phyloP scores from a whole-genome alignment of 1,140 invertebrate genomes.

The Patella vulgata region DNA sequence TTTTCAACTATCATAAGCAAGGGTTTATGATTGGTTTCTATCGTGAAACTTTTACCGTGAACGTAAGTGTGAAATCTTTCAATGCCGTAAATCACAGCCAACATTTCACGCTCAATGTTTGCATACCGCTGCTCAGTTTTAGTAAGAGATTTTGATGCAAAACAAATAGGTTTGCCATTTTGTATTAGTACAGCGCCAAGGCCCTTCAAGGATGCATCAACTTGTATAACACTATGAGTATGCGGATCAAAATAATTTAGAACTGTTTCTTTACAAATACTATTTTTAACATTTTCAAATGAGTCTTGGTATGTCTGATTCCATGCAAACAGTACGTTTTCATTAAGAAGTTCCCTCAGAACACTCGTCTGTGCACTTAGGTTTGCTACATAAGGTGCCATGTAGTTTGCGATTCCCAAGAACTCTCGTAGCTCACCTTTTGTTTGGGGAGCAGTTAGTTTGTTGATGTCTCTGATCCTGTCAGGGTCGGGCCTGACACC shows the following conservation, averaged over 20 bases:
- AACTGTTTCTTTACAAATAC: slow-evolving; percentile 4
- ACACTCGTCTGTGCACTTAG: slow-evolving; percentile 5
- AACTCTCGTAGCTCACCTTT: slow-evolving; percentile 31
- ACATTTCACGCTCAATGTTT: slow-evolving; percentile 8
- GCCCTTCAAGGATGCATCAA: slow-evolving; percentile 45
- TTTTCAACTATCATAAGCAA: slow-evolving; percentile 22
- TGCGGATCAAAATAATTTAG: slow-evolving; percentile 20
- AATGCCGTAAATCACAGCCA: slow-evolving; percentile 10
- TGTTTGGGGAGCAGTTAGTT: slow-evolving; percentile 49
- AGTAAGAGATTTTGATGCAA: slow-evolving; percentile 13
- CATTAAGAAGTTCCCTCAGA: slow-evolving; percentile 19
- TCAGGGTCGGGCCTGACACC: slow-evolving; percentile 59
- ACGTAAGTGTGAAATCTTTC: slow-evolving; percentile 21
- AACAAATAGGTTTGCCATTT: slow-evolving; percentile 53
- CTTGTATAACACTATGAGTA: slow-evolving; percentile 17
- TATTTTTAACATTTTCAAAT: slow-evolving; percentile 16
- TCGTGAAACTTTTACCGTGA: slow-evolving; percentile 6
- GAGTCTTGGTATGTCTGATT: neutral
- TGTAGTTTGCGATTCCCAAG: slow-evolving; percentile 34
- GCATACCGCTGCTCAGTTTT: slow-evolving; percentile 6
- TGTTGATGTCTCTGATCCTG: slow-evolving; percentile 55
- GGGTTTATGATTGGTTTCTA: slow-evolving; percentile 20
- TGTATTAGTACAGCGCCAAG: slow-evolving; percentile 67
- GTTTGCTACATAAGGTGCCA: slow-evolving; percentile 21
- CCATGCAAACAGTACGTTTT: slow-evolving; percentile 17